These are phyloP conservation scores for Sebastes reedi DNA, from an alignment of 2,797 vertebrate genomes.

Conservation along the genomic window DNA sequence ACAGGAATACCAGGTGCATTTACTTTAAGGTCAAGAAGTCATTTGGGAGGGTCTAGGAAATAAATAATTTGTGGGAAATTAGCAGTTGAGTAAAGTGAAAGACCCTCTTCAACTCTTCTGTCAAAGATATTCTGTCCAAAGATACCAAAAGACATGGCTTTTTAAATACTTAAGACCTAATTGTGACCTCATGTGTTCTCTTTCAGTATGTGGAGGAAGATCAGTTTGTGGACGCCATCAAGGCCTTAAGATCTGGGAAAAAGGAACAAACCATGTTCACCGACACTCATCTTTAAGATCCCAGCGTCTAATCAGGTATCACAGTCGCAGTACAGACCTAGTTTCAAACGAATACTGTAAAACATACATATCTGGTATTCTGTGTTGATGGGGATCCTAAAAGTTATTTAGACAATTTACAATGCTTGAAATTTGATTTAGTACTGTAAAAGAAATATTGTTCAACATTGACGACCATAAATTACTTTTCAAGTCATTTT, in stretches of 20 bases:
- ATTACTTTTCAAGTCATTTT: not conserved
- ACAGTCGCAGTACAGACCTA: not conserved
- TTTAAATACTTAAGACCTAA: not conserved
- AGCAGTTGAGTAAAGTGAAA: not conserved
- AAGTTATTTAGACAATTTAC: not conserved
- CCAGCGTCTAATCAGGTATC: not conserved
- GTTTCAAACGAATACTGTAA: not conserved
- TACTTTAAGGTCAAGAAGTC: not conserved
- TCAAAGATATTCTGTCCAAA: not conserved
- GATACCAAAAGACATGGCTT: not conserved
- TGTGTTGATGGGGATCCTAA: not conserved
- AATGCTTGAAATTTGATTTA: not conserved
- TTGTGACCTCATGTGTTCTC: not conserved
- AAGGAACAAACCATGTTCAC: conserved; percentile 93
- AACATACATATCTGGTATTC: not conserved
- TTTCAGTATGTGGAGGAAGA: conserved; percentile 91
- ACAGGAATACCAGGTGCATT: not conserved
- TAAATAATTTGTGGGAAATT: not conserved
- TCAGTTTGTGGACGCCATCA: conserved; percentile 89
- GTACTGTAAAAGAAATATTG: not conserved
- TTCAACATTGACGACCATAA: not conserved
- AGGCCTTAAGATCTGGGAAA: conserved; percentile 89
- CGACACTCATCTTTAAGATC: conserved; percentile 88
- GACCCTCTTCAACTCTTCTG: not conserved
- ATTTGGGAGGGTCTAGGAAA: not conserved